A percentile compares a stretch with the other conserved stretches of the same genome.
Evolutionary conservation across 2,888 invertebrate species (phyloP).

Genomic region (Rhaphigaster nebulosa): DNA sequence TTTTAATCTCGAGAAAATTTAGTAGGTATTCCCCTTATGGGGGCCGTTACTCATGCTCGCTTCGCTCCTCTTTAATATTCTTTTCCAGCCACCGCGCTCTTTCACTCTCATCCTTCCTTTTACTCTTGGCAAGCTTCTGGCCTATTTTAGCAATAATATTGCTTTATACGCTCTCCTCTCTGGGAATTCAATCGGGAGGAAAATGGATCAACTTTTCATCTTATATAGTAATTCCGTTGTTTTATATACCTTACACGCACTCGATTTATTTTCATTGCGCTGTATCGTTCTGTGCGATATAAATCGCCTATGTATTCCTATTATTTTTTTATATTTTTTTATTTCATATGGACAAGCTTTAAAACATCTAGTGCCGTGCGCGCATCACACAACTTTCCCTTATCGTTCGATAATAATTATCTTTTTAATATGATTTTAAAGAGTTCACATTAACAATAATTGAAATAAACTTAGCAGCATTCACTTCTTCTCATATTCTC

Average conservation of each 20-base stretch:
- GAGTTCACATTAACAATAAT: too few relatives aligned
- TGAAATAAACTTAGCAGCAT: too few relatives aligned
- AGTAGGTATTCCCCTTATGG: conserved; percentile 55
- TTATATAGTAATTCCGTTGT: conserved; percentile 8
- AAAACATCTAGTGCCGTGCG: too few relatives aligned
- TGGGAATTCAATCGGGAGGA: conserved; percentile 15
- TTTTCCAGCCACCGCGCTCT: background rate
- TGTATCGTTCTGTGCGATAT: background rate
- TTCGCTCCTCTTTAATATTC: conserved; percentile 55
- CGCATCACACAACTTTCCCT: too few relatives aligned
- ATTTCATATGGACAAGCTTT: too few relatives aligned
- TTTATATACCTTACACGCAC: background rate
- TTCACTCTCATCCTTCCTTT: conserved; percentile 17
- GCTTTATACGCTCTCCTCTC: background rate
- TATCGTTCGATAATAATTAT: too few relatives aligned
- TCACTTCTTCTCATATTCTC: too few relatives aligned
- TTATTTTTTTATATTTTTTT: too few relatives aligned
- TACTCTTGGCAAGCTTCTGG: conserved; percentile 29
- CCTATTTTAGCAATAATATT: conserved; percentile 38
- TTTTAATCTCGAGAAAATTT: conserved; percentile 56
- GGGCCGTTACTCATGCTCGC: conserved; percentile 40
- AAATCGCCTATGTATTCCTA: background rate
- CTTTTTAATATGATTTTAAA: too few relatives aligned
- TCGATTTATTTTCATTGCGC: background rate
- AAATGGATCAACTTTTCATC: background rate